These are phyloP conservation scores for Mormyrus hasselquistii DNA, from an alignment of 2,797 vertebrate genomes.

Conservation along the genomic window DNA sequence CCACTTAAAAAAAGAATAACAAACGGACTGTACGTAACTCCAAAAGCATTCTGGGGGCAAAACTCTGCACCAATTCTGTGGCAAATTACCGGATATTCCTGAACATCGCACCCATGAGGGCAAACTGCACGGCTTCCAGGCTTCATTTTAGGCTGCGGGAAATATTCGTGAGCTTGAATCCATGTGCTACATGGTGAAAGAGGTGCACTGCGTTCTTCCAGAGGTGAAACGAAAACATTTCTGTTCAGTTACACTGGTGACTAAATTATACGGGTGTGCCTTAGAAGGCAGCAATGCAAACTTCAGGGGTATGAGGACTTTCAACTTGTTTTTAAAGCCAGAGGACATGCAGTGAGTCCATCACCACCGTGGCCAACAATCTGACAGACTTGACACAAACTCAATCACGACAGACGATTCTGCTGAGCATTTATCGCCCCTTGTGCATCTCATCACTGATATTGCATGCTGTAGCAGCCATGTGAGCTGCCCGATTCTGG, in stretches of 20 bases:
- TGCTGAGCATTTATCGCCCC: neutral
- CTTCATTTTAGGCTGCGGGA: conserved; percentile 15
- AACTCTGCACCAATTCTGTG: neutral
- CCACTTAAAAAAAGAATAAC: neutral
- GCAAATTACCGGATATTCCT: conserved; percentile 3
- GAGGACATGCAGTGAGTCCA: neutral
- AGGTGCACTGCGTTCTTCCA: neutral
- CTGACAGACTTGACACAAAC: conserved; percentile 1
- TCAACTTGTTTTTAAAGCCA: neutral
- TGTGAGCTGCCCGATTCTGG: conserved; percentile 3
- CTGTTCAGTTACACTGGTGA: neutral
- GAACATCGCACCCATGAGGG: neutral
- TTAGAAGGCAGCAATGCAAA: neutral
- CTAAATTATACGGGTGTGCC: neutral
- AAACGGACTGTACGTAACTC: neutral
- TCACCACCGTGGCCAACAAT: neutral
- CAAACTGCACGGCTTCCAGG: neutral
- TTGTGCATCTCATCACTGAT: conserved; percentile 23
- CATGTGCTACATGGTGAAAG: neutral
- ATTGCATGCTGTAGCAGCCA: conserved; percentile 35
- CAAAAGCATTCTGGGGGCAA: neutral
- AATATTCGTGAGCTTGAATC: conserved; percentile 17
- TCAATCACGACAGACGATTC: conserved; percentile 4
- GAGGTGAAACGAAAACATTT: neutral
- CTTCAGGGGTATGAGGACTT: neutral